Evolutionary conservation across 2,888 invertebrate genomes (phyloP), one percentile per base, ranked within the genome.

Genomic region (Phymatocera aterrima): DNA sequence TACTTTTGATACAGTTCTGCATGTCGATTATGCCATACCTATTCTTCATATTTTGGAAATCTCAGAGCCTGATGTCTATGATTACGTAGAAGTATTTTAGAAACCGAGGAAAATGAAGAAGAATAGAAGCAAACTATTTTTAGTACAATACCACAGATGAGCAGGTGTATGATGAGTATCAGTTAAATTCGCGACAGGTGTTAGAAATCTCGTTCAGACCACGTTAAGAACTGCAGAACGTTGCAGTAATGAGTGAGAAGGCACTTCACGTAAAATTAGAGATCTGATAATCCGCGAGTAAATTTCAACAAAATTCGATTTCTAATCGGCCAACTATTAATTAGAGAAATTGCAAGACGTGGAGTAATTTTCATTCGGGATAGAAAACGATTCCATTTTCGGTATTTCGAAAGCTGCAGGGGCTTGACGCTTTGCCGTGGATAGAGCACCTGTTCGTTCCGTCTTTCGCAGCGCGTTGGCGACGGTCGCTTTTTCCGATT

Each of bases 391-490:
- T 46, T 68, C 46, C 43, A 8, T 43, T 43, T 68, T 46, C 43
- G 68, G 68, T 46, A 46, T 46, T 68, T 68, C 68, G 68, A 68
- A 68, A 68, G 68, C 31, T 40, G n/a, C n/a, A n/a, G n/a, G n/a
- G n/a, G n/a, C n/a, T n/a, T n/a, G n/a, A n/a, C 8, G 21, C 3
- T 64, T n/a, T 12, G 21, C 37, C 24, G 8, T 18, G 37, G 37
- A 64, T 24, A 24, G 34, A n/a, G 31, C 34, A 31, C 8, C 31
- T 61, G 34, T 61, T n/a, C 61, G 34, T n/a, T 28, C 15, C n/a
- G 34, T 34, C 12, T 61, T n/a, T 31, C 2, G 37, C 18, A 12
- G 34, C 37, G 18, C 21, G 3, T 37, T n/a, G n/a, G n/a, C 1
- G 18, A 18, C 37, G 3, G 37, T 3, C 28, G 6, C 28, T 57